These are phyloP conservation scores for Tetragnatha montana DNA, from an alignment of 2,888 invertebrate genomes.

Conservation along the genomic window DNA sequence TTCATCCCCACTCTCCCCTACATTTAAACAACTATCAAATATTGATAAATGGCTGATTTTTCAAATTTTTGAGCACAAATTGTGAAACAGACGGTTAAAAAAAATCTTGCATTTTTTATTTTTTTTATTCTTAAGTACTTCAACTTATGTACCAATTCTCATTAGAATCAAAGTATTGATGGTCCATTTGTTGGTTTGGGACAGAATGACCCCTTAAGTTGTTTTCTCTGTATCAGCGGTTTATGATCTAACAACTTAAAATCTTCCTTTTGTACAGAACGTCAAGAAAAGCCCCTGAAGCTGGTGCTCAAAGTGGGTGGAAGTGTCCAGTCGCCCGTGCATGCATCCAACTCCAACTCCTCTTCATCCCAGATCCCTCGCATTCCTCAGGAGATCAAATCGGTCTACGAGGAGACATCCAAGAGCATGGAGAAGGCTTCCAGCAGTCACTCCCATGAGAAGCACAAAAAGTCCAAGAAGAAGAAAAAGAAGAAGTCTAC, in stretches of 20 bases:
- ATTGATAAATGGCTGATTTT: too few relatives aligned
- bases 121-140: too few relatives aligned
- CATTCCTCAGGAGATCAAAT: conserved; percentile 39
- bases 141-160: too few relatives aligned
- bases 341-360: conserved; percentile 53
- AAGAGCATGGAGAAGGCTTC: conserved; percentile 43
- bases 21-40: too few relatives aligned
- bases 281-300: conserved; percentile 77
- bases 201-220: too few relatives aligned
- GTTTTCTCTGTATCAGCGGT: too few relatives aligned
- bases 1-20: too few relatives aligned
- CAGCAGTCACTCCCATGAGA: conserved; percentile 65
- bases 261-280: conserved; percentile 40
- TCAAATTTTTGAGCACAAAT: too few relatives aligned
- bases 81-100: too few relatives aligned
- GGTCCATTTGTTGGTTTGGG: too few relatives aligned
- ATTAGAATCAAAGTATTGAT: too few relatives aligned
- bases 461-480: conserved; percentile 79
- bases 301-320: conserved; percentile 85
- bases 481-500: conserved; percentile 82
- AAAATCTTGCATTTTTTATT: too few relatives aligned
- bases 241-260: not conserved
- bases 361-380: conserved; percentile 59
- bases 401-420: conserved; percentile 37
- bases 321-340: conserved; percentile 63